phyloP scores from a whole-genome alignment of 2,888 invertebrate genomes.

The Sphecodes monilicornis region DNA sequence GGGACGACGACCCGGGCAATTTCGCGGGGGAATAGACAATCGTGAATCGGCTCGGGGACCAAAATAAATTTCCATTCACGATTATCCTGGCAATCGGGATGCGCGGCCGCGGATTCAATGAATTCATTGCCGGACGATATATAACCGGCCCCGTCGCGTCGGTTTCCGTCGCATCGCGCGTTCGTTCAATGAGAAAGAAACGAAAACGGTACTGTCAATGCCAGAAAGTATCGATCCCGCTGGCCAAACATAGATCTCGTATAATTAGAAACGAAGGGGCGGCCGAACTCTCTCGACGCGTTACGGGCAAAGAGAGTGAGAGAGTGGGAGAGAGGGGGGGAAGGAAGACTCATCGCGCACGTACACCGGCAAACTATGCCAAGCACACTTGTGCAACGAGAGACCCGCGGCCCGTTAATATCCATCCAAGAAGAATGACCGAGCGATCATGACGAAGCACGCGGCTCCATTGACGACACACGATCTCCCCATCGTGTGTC shows the following conservation, averaged over 20 bases:
- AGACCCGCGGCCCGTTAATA: slow-evolving; percentile 72
- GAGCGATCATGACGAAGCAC: slow-evolving; percentile 12
- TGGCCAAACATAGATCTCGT: slow-evolving; percentile 80
- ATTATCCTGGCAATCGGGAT: slow-evolving; percentile 29
- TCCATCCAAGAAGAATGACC: slow-evolving; percentile 66
- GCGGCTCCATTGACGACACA: slow-evolving; percentile 18
- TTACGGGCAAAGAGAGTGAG: slow-evolving; percentile 49
- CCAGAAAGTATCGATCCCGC: slow-evolving; percentile 77
- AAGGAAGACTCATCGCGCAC: slow-evolving; percentile 50
- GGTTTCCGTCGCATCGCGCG: not conserved
- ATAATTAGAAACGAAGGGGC: slow-evolving; percentile 80
- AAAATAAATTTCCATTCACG: slow-evolving; percentile 56
- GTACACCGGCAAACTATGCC: slow-evolving; percentile 67
- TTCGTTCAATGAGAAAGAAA: slow-evolving; percentile 46
- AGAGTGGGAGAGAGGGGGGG: slow-evolving; percentile 24
- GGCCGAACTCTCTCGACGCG: slow-evolving; percentile 53
- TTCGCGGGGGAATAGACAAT: slow-evolving; percentile 21
- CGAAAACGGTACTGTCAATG: slow-evolving; percentile 77
- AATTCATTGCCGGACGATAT: slow-evolving; percentile 46
- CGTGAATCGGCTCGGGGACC: slow-evolving; percentile 33
- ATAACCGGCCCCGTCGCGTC: not conserved
- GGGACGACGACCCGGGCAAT: slow-evolving; percentile 10
- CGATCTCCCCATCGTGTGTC: not conserved
- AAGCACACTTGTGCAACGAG: slow-evolving; percentile 76
- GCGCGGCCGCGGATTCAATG: slow-evolving; percentile 21